Percentiles rank a stretch among this genome's conserved stretches.
Evolutionary conservation across 1,140 invertebrate genomes (phyloP).

Genomic region (Dysdera silvatica): DNA sequence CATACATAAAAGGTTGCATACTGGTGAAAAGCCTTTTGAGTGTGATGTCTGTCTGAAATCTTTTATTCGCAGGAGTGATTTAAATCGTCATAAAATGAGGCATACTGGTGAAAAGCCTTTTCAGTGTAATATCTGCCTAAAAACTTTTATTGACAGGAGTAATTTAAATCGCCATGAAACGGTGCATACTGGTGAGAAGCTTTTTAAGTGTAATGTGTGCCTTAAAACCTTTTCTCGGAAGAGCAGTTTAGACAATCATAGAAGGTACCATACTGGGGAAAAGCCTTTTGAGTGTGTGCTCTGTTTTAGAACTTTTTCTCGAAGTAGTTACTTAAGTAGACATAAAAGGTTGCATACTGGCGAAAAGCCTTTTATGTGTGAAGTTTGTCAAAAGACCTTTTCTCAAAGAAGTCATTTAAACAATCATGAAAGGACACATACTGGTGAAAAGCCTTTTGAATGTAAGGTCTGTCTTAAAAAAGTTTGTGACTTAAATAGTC

Average conservation of each 20-base stretch:
- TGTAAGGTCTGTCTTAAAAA: no score
- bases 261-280: no score
- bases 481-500: no score
- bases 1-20: constrained; percentile 44
- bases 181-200: constrained; percentile 45
- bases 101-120: constrained; percentile 39
- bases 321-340: no score
- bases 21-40: constrained; percentile 41
- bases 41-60: constrained; percentile 47
- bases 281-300: no score
- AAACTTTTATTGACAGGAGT: constrained; percentile 43
- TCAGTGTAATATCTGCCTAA: constrained; percentile 36
- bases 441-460: no score
- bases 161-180: constrained; percentile 43
- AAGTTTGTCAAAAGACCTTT: no score
- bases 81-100: constrained; percentile 31
- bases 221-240: constrained; percentile 42
- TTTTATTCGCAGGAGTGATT: constrained; percentile 46
- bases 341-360: no score
- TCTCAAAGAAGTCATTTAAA: no score
- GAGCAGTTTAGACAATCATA: constrained; percentile 42
- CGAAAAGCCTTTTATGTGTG: no score
- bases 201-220: constrained; percentile 44
- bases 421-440: no score
- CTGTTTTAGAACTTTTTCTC: no score